Evolutionary conservation across 2,113 vertebrate genomes (phyloP), one percentile per base, ranked within the genome.

Genomic region (Balaeniceps rex): DNA sequence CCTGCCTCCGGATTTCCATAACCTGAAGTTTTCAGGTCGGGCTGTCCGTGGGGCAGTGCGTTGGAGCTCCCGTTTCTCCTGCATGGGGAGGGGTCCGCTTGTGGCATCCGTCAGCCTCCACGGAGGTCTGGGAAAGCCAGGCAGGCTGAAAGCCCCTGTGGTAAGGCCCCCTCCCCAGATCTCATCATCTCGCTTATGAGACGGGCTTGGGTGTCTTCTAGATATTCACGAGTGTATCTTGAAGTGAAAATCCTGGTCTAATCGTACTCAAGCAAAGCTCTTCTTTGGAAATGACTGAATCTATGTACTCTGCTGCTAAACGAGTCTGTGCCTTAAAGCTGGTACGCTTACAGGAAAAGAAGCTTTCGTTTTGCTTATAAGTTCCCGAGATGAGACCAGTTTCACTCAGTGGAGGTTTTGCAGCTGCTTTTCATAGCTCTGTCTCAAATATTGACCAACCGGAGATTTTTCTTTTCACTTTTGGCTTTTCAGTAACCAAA

Each of bases 31-130:
- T 74, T 54, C 34, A 11, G 19, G 29, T 72, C 44, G 19, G 57
- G 29, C 29, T 64, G 31, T 29, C 70, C 36, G 3, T 5, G 13
- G 49, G 33, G 44, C 7, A 4, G 14, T 9, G 38, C 1, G 2
- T 4, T 57, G 71, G n/a, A 79, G 60, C 34, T 42, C 18, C 9
- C 9, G 12, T 60, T 66, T 34, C 46, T 66, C n/a, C 74, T 34
- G 52, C 5, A 0, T 29, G 60, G n/a, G 19, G 33, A 70, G 5
- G 16, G 11, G 11, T 51, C 52, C 13, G 0, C 40, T 24, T 42
- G 11, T 12, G 52, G 42, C 19, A 46, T 46, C 61, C 10, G 0
- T n/a, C 25, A 47, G 25, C 78, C 29, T 52, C 36, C 33, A 1
- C 13, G 57, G 74, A 77, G 40, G 14, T 38, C 10, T 51, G 72